Evolutionary conservation across 1,140 invertebrate genomes (phyloP).

Genomic region (Melanaphis sacchari): DNA sequence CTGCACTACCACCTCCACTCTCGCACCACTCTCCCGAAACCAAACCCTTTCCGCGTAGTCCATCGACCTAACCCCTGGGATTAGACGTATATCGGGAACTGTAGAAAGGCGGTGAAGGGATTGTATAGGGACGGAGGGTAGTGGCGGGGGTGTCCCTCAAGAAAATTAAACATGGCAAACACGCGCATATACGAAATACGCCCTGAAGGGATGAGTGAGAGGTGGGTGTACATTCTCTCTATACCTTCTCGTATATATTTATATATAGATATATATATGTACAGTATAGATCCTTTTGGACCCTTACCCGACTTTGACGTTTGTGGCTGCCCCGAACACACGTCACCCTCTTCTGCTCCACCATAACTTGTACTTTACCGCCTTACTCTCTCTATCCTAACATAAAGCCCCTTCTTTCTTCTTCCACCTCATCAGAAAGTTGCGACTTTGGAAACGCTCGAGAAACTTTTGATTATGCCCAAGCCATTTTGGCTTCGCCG

Average conservation of each 20-base stretch:
- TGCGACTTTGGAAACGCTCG: constrained; percentile 55
- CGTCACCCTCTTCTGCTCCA: constrained; percentile 36
- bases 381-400: background rate
- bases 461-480: constrained; percentile 57
- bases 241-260: constrained; percentile 15
- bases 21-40: background rate
- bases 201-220: constrained; percentile 36
- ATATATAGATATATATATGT: constrained; percentile 26
- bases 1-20: background rate
- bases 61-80: constrained; percentile 11
- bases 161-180: constrained; percentile 57
- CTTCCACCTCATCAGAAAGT: constrained; percentile 50
- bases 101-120: background rate
- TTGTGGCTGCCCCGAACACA: constrained; percentile 54
- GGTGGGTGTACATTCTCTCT: constrained; percentile 25
- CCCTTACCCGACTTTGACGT: constrained; percentile 58
- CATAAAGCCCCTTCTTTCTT: constrained; percentile 3
- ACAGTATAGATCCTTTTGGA: constrained; percentile 46
- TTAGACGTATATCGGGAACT: constrained; percentile 32
- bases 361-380: background rate
- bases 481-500: constrained; percentile 41
- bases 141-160: constrained; percentile 45
- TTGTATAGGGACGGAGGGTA: background rate
- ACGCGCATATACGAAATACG: constrained; percentile 46
- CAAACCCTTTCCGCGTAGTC: background rate